Evolutionary conservation across 2,888 invertebrate species (phyloP), one percentile per base, ranked within the genome.

Genomic region (Leucoptera coffeella): DNA sequence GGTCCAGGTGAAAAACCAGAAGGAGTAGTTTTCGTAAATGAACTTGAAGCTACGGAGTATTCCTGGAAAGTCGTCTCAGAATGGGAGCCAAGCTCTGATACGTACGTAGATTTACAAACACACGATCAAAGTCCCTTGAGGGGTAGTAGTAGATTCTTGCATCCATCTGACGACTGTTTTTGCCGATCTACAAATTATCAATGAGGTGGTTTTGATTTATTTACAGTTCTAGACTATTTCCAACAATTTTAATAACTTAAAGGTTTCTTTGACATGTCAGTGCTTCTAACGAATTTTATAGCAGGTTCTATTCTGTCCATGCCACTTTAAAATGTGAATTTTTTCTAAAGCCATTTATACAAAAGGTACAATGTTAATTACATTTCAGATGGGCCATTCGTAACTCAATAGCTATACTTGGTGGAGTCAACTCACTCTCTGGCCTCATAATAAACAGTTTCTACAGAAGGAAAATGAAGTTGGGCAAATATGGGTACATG

Each of bases 371-470:
- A n/a, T n/a, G n/a, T n/a, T n/a, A n/a, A n/a, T n/a, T n/a, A n/a
- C n/a, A 24, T 43, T 44, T 6, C 41, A 69, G 67, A n/a, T 69
- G 69, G 69, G 65, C 67, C 1, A 35, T 69, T n/a, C 47, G 55
- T 8, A 74, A 74, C 43, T 73, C 75, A 1, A 45, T 75, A 0
- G 46, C 50, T 2, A 34, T 75, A 2, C 45, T 85, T 1, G 75
- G 74, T 7, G 48, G 47, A 0, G 27, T 74, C 7, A 73, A 75
- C 33, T 72, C 73, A 1, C 2, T 71, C 0, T 59, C 74, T 2
- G 80, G 80, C 1, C 42, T 74, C 1, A 51, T 74, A 20, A 64
- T 85, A n/a, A 84, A 84, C 41, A 59, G 48, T 14, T 62, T 78
- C 37, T 85, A 73, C 40, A 65, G 87, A 29, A 52, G 36, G 1